Evolutionary conservation across 2,888 invertebrate species (phyloP), one percentile per base, ranked within the genome.

Genomic region (Patella pellucida): DNA sequence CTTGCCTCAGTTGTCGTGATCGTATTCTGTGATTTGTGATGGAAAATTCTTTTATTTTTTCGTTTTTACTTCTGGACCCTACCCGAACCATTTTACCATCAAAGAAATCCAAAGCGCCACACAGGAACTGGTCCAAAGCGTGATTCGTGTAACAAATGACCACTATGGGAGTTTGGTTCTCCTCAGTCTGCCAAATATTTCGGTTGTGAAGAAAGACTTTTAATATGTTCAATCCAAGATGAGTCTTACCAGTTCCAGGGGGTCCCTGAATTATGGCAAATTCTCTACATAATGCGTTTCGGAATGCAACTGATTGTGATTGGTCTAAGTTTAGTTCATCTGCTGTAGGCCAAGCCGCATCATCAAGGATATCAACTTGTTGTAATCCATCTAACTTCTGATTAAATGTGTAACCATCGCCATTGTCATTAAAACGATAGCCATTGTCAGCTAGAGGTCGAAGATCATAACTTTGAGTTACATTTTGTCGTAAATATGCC

Each of bases 201-300:
- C 82, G 81, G 87, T 95, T 96, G 76, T 92, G 90, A 1, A 96
- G 89, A 50, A 96, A 87, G 0, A 93, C 81, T 70, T 88, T 83
- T 0, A 95, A 94, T 23, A 97, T 93, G 92, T 95, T 94, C 52
- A 95, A 91, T 0, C 96, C 96, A 80, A 96, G 89, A 88, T 93
- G 95, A 0, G 96, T 96, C 92, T 96, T 96, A 0, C 96, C 96
- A 0, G 96, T 96, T 5, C 96, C 96, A 0, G 96, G 96, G 0
- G 96, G 96, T 0, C 96, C 90, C 83, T 90, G 90, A 52, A 90
- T 88, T 19, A 90, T 78, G 5, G 87, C 85, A 76, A 90, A 83
- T 71, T 90, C 88, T 72, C 84, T 84, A 14, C 86, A 87, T 12
- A 91, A 76, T 1, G 89, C 88, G 9, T 83, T 81, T 69, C 83